Evolutionary conservation across 2,113 vertebrate species (phyloP), one percentile per base, ranked within the genome.

Genomic region (Halichoerus grypus): DNA sequence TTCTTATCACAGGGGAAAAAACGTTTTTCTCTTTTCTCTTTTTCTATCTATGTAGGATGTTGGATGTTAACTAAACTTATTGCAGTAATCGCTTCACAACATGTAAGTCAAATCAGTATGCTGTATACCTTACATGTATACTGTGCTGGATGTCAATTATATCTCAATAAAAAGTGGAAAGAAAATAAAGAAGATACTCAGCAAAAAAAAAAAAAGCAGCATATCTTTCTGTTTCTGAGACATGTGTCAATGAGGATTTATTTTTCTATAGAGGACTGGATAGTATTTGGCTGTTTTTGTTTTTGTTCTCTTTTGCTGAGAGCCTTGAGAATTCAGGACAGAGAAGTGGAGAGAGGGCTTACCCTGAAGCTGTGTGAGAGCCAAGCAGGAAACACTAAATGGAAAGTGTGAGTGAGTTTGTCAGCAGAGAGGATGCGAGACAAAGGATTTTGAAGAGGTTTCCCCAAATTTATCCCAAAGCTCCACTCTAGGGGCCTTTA

Each of bases 261-360:
- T 77, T 95, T 80, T 86, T 57, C 26, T 15, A 74, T 2, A 80
- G 61, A 79, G 65, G 33, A 28, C 31, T 59, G 39, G 53, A 33
- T 96, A 21, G 7, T 49, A 49, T 26, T 91, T 77, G 53, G 46
- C 24, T 96, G 14, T 49, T 65, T 82, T 24, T 57, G 55, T 57
- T 61, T 63, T 92, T 63, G 8, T 76, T 94, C 79, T 90, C 12
- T 76, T 89, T 36, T 88, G 18, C 31, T 71, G 79, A 84, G 46
- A 95, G 57, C 46, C 33, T 92, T 91, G 76, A 71, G 85, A 93
- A 93, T 92, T 79, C 67, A 86, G 53, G 46, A 79, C 67, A 57
- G 82, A 80, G 36, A 36, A 86, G 16, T 22, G 46, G 71, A 59
- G 33, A 74, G 33, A 0, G 4, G 14, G 24, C 26, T 36, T 31